Conservation (phyloP, 2,113 vertebrate species). For the Asarcornis scutulata region DNA sequence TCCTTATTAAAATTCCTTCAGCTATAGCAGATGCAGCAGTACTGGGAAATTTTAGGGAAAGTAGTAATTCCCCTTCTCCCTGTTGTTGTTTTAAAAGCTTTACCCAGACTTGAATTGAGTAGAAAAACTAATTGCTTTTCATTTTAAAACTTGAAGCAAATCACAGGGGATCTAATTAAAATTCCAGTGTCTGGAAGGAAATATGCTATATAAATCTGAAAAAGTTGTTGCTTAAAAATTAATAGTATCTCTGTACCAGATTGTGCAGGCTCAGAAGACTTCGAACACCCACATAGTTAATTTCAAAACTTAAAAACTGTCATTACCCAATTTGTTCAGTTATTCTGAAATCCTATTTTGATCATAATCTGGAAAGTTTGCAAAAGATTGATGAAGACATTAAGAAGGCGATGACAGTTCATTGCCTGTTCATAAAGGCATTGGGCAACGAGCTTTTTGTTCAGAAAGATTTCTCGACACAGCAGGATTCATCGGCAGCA, state of each 20-base stretch:
- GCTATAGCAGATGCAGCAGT: conserved; percentile 9
- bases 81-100: conserved; percentile 69
- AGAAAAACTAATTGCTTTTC: conserved; percentile 69
- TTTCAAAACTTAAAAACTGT: conserved; percentile 36
- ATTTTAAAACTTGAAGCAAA: conserved; percentile 42
- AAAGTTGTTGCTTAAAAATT: conserved; percentile 36
- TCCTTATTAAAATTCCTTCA: conserved; percentile 54
- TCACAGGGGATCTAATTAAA: conserved; percentile 70
- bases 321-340: conserved; percentile 45
- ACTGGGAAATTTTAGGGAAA: conserved; percentile 46
- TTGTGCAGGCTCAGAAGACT: not conserved
- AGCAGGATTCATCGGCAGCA: not conserved
- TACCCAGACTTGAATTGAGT: conserved; percentile 40
- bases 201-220: conserved; percentile 39
- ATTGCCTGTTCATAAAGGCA: not conserved
- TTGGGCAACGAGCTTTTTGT: not conserved
- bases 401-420: not conserved
- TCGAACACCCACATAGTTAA: conserved; percentile 16
- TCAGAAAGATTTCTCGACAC: not conserved
- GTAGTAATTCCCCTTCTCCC: conserved; percentile 63
- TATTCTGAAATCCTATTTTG: conserved; percentile 12
- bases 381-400: not conserved
- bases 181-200: conserved; percentile 60
- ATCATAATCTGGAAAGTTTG: not conserved
- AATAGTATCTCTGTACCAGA: not conserved